Evolutionary conservation across 2,888 invertebrate species (phyloP).

Genomic region (Andrena praecox): DNA sequence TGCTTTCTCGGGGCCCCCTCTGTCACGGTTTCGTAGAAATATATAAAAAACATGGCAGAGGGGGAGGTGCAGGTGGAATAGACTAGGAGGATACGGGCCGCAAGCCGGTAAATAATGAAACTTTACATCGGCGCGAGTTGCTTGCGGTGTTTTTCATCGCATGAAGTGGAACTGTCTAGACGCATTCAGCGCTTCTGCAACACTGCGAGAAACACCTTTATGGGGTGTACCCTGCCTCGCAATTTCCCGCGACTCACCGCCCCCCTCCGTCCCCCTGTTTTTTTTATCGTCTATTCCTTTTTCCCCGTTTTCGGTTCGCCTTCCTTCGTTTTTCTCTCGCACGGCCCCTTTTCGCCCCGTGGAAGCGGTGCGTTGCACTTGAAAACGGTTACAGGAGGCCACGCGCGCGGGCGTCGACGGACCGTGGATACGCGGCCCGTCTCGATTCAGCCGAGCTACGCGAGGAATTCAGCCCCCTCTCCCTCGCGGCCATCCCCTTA

Average conservation of each 20-base stretch:
- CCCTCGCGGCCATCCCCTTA: background rate
- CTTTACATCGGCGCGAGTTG: constrained; percentile 72
- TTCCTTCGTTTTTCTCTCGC: constrained; percentile 5
- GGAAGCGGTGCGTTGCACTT: constrained; percentile 50
- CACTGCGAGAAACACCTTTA: constrained; percentile 73
- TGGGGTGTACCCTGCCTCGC: constrained; percentile 55
- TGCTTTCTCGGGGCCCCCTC: constrained; percentile 13
- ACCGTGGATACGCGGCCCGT: constrained; percentile 15
- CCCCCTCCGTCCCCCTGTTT: constrained; percentile 10
- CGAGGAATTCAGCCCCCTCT: constrained; percentile 30
- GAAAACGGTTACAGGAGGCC: constrained; percentile 48
- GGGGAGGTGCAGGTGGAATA: constrained; percentile 18
- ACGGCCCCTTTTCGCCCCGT: constrained; percentile 36
- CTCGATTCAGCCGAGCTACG: constrained; percentile 46
- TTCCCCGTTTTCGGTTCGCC: background rate
- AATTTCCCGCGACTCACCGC: constrained; percentile 62
- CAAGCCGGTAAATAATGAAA: constrained; percentile 71
- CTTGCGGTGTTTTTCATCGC: constrained; percentile 79
- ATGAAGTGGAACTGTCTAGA: constrained; percentile 82
- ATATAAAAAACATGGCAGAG: constrained; percentile 2
- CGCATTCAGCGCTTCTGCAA: constrained; percentile 77
- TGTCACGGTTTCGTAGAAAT: constrained; percentile 7
- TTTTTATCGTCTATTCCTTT: constrained; percentile 49
- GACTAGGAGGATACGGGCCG: constrained; percentile 49
- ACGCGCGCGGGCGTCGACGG: constrained; percentile 20